Conservation (phyloP, 2,113 vertebrate species). For the Eulemur rufifrons region DNA sequence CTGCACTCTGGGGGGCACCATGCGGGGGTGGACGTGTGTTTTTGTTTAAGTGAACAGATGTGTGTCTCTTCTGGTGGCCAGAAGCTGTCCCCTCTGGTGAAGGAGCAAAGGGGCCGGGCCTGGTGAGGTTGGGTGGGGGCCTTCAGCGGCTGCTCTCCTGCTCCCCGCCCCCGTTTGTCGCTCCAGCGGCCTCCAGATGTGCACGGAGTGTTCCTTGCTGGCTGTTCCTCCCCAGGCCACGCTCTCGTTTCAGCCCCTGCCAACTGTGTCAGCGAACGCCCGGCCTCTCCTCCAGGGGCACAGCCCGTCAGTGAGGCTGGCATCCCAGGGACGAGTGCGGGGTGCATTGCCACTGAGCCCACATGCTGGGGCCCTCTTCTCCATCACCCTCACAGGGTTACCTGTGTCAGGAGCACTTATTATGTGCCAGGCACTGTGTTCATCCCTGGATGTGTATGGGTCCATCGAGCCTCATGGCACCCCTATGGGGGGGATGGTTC, state of each 20-base stretch:
- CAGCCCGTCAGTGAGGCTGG: neutral
- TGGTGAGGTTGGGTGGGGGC: neutral
- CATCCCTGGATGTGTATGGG: rapidly evolving
- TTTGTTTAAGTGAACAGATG: neutral
- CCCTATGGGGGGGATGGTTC: rapidly evolving
- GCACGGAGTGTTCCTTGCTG: neutral
- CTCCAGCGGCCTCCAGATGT: neutral
- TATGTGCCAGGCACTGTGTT: neutral
- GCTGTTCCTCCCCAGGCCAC: rapidly evolving
- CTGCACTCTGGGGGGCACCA: neutral
- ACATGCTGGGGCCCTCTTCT: neutral
- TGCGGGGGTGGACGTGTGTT: neutral
- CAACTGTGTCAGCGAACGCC: neutral
- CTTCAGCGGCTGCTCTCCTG: neutral
- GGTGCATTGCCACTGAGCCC: neutral
- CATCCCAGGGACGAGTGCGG: neutral
- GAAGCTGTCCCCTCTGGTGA: neutral
- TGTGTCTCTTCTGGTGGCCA: neutral
- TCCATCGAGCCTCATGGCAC: neutral
- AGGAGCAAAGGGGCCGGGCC: neutral
- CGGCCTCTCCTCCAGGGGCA: rapidly evolving
- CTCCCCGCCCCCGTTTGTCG: neutral
- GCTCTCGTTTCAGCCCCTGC: neutral
- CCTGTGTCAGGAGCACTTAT: rapidly evolving
- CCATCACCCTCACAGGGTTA: neutral